These are phyloP conservation scores for Gavialis gangeticus DNA, from an alignment of 2,113 vertebrate genomes.

Conservation along the genomic window DNA sequence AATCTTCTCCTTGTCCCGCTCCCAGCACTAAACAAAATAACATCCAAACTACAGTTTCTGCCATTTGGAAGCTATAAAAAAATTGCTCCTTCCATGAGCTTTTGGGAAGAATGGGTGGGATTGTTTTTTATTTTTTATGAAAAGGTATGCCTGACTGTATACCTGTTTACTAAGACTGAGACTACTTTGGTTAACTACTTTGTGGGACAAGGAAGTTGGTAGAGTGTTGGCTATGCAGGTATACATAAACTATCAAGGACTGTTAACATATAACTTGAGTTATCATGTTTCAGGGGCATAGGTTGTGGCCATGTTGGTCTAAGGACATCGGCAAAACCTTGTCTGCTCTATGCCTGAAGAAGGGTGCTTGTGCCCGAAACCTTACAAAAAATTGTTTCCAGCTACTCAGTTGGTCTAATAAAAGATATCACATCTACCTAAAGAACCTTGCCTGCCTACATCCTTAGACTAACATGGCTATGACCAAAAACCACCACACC, in stretches of 20 bases:
- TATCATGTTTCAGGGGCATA: neutral
- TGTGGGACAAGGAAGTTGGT: neutral
- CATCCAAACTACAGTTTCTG: neutral
- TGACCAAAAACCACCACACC: too few species aligned
- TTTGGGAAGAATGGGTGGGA: neutral
- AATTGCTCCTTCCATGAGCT: neutral
- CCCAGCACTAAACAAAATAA: neutral
- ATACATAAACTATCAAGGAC: neutral
- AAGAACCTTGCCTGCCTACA: too few species aligned
- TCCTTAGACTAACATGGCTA: too few species aligned
- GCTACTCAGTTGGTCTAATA: too few species aligned
- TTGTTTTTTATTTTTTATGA: neutral
- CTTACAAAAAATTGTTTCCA: too few species aligned
- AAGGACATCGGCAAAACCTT: too few species aligned
- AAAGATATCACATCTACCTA: too few species aligned
- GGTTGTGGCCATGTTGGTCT: too few species aligned
- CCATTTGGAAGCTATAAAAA: too few species aligned
- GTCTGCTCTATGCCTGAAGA: too few species aligned
- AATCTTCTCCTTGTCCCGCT: too few species aligned
- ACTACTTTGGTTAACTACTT: neutral
- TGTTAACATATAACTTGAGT: neutral
- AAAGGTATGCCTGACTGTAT: neutral
- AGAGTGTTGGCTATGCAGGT: neutral
- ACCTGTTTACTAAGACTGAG: neutral
- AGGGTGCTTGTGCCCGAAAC: too few species aligned